Evolutionary conservation across 2,113 vertebrate species (phyloP).

Genomic region (Semnornis frantzii): DNA sequence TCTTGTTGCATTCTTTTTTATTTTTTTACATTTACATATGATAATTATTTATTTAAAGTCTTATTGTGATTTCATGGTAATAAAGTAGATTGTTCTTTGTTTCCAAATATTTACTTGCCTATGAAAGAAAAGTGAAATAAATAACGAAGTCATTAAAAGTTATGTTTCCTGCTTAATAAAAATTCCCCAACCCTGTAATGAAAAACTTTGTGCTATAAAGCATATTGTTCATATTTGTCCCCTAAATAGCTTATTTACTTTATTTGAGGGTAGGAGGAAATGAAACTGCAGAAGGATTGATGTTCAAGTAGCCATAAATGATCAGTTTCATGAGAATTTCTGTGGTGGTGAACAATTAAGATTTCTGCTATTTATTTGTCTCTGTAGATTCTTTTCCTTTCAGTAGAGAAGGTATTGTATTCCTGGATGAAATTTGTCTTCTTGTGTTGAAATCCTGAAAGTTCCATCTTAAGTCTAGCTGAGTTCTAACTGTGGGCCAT

Average conservation of each 20-base stretch:
- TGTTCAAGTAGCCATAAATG: not conserved
- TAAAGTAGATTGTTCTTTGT: not conserved
- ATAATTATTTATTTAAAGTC: not conserved
- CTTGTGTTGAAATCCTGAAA: not conserved
- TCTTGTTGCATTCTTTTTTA: not conserved
- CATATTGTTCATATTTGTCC: not conserved
- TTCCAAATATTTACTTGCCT: not conserved
- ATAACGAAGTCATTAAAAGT: not conserved
- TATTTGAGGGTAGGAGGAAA: not conserved
- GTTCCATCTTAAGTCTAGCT: not conserved
- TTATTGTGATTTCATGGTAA: not conserved
- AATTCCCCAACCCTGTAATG: not conserved
- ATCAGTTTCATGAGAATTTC: not conserved
- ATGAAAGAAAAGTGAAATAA: not conserved
- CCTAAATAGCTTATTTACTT: not conserved
- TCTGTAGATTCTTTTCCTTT: not conserved
- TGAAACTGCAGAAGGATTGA: not conserved
- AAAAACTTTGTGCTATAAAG: not conserved
- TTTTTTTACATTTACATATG: not conserved
- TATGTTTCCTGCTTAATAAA: not conserved
- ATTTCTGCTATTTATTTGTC: conserved; percentile 2
- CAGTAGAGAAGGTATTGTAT: not conserved
- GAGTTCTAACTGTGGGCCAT: not conserved
- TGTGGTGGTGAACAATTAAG: not conserved
- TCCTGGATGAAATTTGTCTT: conserved; percentile 32